Conservation (phyloP, 2,113 vertebrate genomes). For the Lonchura striata region DNA sequence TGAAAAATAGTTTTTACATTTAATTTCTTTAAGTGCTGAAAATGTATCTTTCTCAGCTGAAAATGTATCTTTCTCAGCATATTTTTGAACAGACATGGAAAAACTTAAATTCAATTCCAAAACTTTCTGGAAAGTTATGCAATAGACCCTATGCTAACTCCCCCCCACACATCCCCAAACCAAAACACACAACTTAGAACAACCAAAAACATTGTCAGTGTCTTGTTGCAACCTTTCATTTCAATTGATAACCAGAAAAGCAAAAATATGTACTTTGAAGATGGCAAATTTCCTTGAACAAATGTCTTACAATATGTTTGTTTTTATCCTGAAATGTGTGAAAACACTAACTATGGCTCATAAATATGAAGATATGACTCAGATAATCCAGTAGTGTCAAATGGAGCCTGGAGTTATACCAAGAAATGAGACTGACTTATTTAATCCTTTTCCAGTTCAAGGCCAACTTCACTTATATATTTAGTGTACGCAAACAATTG, state of each 20-base stretch:
- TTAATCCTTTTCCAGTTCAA: constrained; percentile 20
- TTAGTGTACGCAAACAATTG: background rate
- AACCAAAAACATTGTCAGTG: background rate
- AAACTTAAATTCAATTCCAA: background rate
- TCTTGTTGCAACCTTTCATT: background rate
- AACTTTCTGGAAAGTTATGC: background rate
- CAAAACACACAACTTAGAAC: background rate
- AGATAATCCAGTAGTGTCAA: background rate
- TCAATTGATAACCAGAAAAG: background rate
- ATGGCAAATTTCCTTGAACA: background rate
- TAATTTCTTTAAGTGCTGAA: constrained; percentile 1
- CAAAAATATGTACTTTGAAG: background rate
- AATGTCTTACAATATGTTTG: background rate
- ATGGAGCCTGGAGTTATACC: background rate
- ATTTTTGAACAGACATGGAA: background rate
- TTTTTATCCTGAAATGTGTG: constrained; percentile 32
- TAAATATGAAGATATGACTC: constrained; percentile 26
- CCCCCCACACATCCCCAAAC: background rate
- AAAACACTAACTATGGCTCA: background rate
- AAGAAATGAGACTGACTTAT: background rate
- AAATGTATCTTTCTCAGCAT: background rate
- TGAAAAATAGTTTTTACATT: background rate
- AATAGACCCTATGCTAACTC: background rate
- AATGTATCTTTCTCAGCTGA: background rate
- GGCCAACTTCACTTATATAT: background rate